A percentile compares a stretch with the other conserved stretches of the same genome.
These are phyloP conservation scores for Neuroterus valhalla DNA, from an alignment of 1,140 invertebrate genomes.

Conservation along the genomic window DNA sequence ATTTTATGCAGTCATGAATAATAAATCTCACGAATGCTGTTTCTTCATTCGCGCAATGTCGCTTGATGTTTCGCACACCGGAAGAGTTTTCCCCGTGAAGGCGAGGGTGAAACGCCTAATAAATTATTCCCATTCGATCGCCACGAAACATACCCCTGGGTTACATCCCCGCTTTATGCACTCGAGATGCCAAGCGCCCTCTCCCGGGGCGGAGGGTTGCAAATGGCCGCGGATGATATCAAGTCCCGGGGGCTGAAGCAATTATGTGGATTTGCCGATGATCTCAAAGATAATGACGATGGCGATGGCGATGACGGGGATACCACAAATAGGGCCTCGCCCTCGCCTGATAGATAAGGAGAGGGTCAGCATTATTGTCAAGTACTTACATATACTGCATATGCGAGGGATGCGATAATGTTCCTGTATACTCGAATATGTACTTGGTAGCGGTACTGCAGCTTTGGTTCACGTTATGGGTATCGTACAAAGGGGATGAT, in stretches of 20 bases:
- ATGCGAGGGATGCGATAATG: neutral
- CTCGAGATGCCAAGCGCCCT: conserved; percentile 44
- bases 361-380: conserved; percentile 32
- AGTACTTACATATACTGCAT: neutral
- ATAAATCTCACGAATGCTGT: neutral
- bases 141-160: conserved; percentile 37
- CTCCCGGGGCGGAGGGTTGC: conserved; percentile 42
- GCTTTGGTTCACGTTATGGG: conserved; percentile 13
- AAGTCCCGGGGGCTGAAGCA: conserved; percentile 48
- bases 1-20: neutral
- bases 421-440: conserved; percentile 30
- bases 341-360: conserved; percentile 20
- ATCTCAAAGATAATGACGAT: conserved; percentile 57
- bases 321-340: conserved; percentile 43
- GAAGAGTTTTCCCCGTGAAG: neutral
- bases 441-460: conserved; percentile 22
- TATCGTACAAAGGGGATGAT: conserved; percentile 47
- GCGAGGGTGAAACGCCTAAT: conserved; percentile 43
- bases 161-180: conserved; percentile 46
- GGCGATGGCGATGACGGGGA: conserved; percentile 44
- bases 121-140: conserved; percentile 54
- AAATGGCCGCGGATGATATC: conserved; percentile 39
- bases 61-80: conserved; percentile 8
- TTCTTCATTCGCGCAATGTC: conserved; percentile 1
- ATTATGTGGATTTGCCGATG: conserved; percentile 55